phyloP scores from a whole-genome alignment of 2,888 invertebrate genomes.

The Tipula confusa region DNA sequence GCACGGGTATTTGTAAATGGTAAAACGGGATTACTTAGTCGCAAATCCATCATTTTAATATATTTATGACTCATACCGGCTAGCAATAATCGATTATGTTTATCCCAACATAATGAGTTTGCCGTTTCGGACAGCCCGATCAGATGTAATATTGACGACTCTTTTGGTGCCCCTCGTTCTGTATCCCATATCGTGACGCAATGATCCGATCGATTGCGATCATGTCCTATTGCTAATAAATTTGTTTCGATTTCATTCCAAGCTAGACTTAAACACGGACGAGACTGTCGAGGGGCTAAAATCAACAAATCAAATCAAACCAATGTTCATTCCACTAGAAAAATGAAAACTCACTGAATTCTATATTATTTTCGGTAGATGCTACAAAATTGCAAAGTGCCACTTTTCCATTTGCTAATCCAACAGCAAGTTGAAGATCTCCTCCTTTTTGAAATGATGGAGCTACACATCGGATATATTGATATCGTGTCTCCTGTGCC shows the following conservation, averaged over 20 bases:
- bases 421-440: constrained; percentile 80
- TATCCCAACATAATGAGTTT: constrained; percentile 80
- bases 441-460: constrained; percentile 73
- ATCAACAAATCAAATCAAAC: constrained; percentile 36
- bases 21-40: constrained; percentile 62
- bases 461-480: constrained; percentile 81
- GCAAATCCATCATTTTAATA: constrained; percentile 81
- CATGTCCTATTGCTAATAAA: constrained; percentile 80
- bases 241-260: constrained; percentile 84
- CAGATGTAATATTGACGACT: constrained; percentile 53
- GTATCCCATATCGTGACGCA: constrained; percentile 87
- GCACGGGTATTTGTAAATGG: constrained; percentile 70
- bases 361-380: constrained; percentile 51
- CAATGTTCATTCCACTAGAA: not conserved
- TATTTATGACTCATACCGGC: constrained; percentile 88
- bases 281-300: constrained; percentile 74
- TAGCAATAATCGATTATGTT: constrained; percentile 68
- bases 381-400: constrained; percentile 73
- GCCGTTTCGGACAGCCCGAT: constrained; percentile 79
- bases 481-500: constrained; percentile 52
- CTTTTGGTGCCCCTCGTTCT: constrained; percentile 46
- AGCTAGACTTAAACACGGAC: constrained; percentile 80
- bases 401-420: constrained; percentile 85
- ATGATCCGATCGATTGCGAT: constrained; percentile 83
- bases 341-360: constrained; percentile 44